Evolutionary conservation across 2,797 vertebrate genomes (phyloP).

Genomic region (Tympanoctomys barrerae): DNA sequence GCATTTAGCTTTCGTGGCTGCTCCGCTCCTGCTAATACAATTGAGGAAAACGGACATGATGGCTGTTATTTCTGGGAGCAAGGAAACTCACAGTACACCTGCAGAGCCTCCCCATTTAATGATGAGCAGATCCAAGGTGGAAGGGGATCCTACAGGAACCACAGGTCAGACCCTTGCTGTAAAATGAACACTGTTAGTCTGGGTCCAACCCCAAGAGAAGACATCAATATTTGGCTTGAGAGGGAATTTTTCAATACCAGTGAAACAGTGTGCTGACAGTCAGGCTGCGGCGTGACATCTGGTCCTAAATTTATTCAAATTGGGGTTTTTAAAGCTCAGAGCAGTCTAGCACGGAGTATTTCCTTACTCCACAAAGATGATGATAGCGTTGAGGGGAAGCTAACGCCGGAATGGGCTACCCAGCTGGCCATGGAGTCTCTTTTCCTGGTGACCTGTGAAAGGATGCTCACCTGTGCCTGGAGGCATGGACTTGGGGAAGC

Average conservation of each 20-base stretch:
- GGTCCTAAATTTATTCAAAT: constrained; percentile 40
- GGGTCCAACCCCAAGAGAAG: background rate
- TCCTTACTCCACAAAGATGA: background rate
- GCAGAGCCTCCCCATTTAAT: background rate
- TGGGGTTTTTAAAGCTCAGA: background rate
- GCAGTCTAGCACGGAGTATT: background rate
- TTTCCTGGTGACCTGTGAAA: constrained; percentile 61
- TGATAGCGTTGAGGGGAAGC: background rate
- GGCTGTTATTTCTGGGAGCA: background rate
- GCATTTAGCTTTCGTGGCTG: background rate
- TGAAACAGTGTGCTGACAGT: constrained; percentile 52
- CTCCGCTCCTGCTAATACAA: background rate
- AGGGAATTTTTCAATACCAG: constrained; percentile 25
- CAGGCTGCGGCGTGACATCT: constrained; percentile 43
- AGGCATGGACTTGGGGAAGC: background rate
- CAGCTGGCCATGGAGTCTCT: background rate
- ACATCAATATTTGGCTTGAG: constrained; percentile 1
- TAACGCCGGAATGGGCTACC: background rate
- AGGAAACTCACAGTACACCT: constrained; percentile 18
- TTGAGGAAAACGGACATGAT: background rate
- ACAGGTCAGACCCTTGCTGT: background rate
- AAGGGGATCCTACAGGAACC: background rate
- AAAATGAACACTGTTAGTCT: background rate
- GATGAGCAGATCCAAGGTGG: background rate
- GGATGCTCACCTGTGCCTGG: constrained; percentile 21